Percentiles rank a stretch among this genome's conserved stretches.
Evolutionary conservation across 2,888 invertebrate genomes (phyloP).

Genomic region (Metacarcinus magister): DNA sequence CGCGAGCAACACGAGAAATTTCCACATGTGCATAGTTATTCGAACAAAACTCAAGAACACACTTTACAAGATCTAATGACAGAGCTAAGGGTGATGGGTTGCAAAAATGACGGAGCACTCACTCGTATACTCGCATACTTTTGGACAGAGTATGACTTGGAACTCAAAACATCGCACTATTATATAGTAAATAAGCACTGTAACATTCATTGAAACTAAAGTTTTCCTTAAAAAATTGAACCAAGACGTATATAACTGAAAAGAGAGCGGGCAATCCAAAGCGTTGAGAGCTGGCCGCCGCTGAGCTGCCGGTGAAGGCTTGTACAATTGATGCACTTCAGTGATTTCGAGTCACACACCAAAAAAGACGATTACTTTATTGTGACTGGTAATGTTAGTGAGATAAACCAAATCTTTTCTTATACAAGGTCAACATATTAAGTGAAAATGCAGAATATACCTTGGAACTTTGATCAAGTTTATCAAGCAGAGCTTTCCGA

Average conservation of each 20-base stretch:
- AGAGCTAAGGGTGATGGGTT: no score
- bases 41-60: background rate
- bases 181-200: background rate
- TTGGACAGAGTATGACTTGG: background rate
- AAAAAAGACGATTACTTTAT: background rate
- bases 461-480: background rate
- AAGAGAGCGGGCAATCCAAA: background rate
- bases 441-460: background rate
- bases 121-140: background rate
- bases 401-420: background rate
- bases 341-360: constrained; percentile 1
- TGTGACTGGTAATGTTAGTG: background rate
- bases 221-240: background rate
- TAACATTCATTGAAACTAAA: background rate
- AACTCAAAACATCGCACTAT: background rate
- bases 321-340: background rate
- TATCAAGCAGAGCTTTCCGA: no score
- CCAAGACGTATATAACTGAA: background rate
- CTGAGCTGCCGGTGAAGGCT: background rate
- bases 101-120: background rate
- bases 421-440: background rate
- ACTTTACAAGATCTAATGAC: background rate
- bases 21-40: no score
- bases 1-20: background rate
- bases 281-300: background rate